A percentile compares a stretch with the other conserved stretches of the same genome.
Conservation (phyloP, 53 echinoderm and acorn worm species). For the Patiria pectinifera region DNA sequence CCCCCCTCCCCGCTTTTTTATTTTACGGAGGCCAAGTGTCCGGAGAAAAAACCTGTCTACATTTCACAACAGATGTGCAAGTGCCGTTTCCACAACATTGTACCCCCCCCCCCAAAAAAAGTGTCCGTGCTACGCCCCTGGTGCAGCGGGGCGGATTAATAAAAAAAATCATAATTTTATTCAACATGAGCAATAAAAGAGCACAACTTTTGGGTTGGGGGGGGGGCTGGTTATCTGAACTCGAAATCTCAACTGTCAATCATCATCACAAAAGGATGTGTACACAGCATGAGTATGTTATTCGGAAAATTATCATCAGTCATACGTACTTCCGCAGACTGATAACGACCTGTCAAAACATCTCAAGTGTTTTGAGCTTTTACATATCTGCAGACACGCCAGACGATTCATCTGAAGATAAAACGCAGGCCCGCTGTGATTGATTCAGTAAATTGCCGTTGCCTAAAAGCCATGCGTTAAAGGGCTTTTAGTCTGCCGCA, state of each 20-base stretch:
- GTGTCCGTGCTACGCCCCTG: no score
- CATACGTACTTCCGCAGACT: background rate
- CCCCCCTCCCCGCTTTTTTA: no score
- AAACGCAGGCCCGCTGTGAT: background rate
- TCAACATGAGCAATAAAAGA: no score
- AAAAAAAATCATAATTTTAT: no score
- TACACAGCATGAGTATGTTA: background rate
- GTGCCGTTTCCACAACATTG: no score
- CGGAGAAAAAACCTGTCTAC: no score
- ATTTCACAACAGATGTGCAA: no score
- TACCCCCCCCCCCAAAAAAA: no score
- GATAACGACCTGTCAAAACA: background rate
- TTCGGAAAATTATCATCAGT: background rate
- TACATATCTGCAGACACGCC: background rate
- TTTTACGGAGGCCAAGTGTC: no score
- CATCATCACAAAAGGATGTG: background rate
- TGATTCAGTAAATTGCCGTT: background rate
- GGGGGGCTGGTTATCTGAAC: background rate
- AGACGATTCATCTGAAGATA: background rate
- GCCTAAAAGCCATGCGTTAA: background rate
- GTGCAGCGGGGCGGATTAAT: no score
- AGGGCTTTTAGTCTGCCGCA: background rate
- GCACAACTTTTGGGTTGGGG: no score
- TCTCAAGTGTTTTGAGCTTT: background rate
- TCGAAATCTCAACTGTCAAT: no score